phyloP scores from a whole-genome alignment of 2,797 vertebrate species.

The Amblyraja radiata region DNA sequence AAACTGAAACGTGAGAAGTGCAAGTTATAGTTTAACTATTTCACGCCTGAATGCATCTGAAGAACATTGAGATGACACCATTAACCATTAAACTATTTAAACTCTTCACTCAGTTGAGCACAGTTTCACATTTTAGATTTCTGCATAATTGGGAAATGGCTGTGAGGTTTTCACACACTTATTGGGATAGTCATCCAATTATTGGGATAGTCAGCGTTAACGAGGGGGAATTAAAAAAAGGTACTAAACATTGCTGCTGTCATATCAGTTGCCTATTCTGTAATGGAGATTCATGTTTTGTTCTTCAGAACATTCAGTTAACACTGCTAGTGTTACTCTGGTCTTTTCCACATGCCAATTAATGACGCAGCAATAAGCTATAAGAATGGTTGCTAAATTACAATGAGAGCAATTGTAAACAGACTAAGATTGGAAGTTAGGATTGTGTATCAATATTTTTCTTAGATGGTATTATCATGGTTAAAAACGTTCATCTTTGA shows the following conservation, averaged over 20 bases:
- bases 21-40: too few relatives aligned
- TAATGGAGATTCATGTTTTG: neutral
- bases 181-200: neutral
- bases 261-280: neutral
- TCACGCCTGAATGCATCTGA: too few relatives aligned
- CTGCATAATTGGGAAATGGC: too few relatives aligned
- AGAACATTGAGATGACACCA: too few relatives aligned
- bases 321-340: neutral
- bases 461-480: neutral
- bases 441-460: neutral
- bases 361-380: neutral
- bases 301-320: neutral
- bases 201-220: neutral
- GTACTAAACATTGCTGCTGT: neutral
- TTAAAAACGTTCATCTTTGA: neutral
- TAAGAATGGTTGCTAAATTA: neutral
- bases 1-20: too few relatives aligned
- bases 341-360: neutral
- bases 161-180: neutral
- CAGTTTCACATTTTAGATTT: too few relatives aligned
- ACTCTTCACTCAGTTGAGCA: too few relatives aligned
- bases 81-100: too few relatives aligned
- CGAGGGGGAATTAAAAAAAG: neutral
- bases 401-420: neutral
- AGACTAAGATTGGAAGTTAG: neutral